A percentile compares a stretch with the other conserved stretches of the same genome.
phyloP scores from a whole-genome alignment of 2,797 vertebrate genomes.

The Epinephelus malabaricus region DNA sequence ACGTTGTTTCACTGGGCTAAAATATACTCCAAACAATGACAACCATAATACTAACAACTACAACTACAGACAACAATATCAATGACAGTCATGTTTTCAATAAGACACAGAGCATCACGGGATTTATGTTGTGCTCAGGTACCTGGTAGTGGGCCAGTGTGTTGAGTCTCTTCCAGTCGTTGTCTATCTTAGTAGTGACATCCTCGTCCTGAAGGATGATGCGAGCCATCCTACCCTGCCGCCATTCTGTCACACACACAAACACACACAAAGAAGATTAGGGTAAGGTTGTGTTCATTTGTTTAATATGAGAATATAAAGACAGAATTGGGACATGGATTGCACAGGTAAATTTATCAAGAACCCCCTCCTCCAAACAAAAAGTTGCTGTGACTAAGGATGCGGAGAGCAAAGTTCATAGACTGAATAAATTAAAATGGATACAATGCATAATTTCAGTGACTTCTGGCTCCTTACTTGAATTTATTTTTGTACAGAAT shows the following conservation, averaged over 20 bases:
- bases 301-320: constrained; percentile 5
- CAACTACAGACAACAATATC: not conserved
- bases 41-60: not conserved
- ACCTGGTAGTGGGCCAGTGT: constrained; percentile 98
- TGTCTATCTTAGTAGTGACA: constrained; percentile 99
- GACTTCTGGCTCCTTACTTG: constrained; percentile 31
- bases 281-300: not conserved
- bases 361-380: not conserved
- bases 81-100: not conserved
- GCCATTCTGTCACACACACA: constrained; percentile 90
- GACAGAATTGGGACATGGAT: not conserved
- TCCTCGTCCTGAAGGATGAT: constrained; percentile 99
- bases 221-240: constrained; percentile 97
- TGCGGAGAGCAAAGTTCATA: not conserved
- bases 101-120: not conserved
- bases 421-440: constrained; percentile 9
- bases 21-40: not conserved
- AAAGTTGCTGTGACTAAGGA: constrained; percentile 7
- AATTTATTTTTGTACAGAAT: constrained; percentile 36
- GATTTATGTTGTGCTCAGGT: constrained; percentile 22
- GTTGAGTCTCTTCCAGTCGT: constrained; percentile 99
- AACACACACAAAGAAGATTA: not conserved
- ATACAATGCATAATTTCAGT: constrained; percentile 8
- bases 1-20: not conserved
- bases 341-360: too few relatives aligned